These are phyloP conservation scores for Nothobranchius kuhntae DNA, from an alignment of 2,113 vertebrate species.

Conservation along the genomic window DNA sequence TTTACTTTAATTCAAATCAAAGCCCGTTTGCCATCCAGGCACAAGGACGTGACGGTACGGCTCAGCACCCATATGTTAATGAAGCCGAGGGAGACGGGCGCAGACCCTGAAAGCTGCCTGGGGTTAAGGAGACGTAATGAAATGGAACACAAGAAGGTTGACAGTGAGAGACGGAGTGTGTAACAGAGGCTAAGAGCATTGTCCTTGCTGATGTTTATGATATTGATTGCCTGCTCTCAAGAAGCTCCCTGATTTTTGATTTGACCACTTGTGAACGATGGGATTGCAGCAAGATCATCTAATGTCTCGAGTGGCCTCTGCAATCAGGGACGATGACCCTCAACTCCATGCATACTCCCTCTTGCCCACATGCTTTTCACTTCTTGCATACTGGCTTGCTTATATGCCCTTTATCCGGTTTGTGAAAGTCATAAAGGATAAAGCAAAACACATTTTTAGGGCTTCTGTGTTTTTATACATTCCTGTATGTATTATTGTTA, in stretches of 20 bases:
- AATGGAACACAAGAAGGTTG: slow-evolving; percentile 41
- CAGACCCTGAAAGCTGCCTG: slow-evolving; percentile 1
- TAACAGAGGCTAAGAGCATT: slow-evolving; percentile 19
- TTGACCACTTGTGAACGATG: slow-evolving; percentile 57
- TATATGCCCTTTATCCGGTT: neutral
- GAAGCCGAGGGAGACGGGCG: neutral
- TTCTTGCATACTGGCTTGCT: neutral
- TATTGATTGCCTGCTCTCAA: slow-evolving; percentile 62
- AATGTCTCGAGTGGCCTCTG: slow-evolving; percentile 63
- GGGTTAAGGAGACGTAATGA: slow-evolving; percentile 54
- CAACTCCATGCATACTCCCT: slow-evolving; percentile 13
- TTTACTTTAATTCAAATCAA: slow-evolving; percentile 12
- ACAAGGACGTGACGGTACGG: neutral
- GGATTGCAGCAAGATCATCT: slow-evolving; percentile 64
- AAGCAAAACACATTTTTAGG: neutral
- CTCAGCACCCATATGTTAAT: slow-evolving; percentile 34
- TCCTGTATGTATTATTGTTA: no score
- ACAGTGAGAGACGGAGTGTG: slow-evolving; percentile 17
- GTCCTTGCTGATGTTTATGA: slow-evolving; percentile 61
- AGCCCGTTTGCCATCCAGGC: slow-evolving; percentile 7
- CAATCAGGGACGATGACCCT: slow-evolving; percentile 71
- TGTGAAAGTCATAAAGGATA: neutral
- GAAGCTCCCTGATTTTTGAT: slow-evolving; percentile 64
- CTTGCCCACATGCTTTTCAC: neutral
- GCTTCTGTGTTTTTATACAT: no score